Base-by-base conservation (phyloP, 2,888 invertebrate genomes). In the Periphyllus acericola region DNA sequence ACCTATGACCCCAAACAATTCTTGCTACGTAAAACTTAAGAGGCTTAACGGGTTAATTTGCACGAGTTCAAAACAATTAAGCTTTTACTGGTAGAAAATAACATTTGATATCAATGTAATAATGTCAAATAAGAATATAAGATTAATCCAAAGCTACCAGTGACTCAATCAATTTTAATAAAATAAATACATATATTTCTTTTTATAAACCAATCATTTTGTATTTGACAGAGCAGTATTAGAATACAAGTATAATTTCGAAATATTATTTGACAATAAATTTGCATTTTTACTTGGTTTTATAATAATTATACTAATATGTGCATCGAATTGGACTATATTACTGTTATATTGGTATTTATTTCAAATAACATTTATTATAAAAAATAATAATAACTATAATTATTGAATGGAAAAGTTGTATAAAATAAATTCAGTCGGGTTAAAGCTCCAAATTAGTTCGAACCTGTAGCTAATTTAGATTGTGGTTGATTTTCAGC, bases 391-490 rank as follows among this genome's bases (percentile, higher is more conserved):
- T 60, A 83, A 34, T 55, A 55, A 72, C n/a, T n/a, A 25, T 60
- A 80, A 46, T 78, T 71, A 72, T 79, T 72, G 71, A 32, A 80
- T 80, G 79, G 1, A 32, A 80, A 86, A 60, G 55, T 71, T 86
- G 21, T 86, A 86, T 86, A 79, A 79, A 79, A 87, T 60, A 87
- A 72, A 81, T 74, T 87, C 87, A 87, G 87, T 87, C 87, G 72
- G 60, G 81, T 79, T 66, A 81, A 46, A 80, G 72, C 87, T 80
- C 46, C 81, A 81, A 81, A 87, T 87, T 87, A 87, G 74, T 81
- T 87, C 87, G 87, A 87, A 87, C 87, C 87, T 87, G 87, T 80
- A 19, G 87, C 40, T 87, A 87, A 74, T 81, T 87, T 87, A 66
- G 87, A 66, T 81, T 81, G 87, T 46, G 74, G 87, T 81, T 81